Percentiles rank a stretch among this genome's conserved stretches.
Conservation (phyloP, 2,888 invertebrate species). For the Tenthredo mesomela region DNA sequence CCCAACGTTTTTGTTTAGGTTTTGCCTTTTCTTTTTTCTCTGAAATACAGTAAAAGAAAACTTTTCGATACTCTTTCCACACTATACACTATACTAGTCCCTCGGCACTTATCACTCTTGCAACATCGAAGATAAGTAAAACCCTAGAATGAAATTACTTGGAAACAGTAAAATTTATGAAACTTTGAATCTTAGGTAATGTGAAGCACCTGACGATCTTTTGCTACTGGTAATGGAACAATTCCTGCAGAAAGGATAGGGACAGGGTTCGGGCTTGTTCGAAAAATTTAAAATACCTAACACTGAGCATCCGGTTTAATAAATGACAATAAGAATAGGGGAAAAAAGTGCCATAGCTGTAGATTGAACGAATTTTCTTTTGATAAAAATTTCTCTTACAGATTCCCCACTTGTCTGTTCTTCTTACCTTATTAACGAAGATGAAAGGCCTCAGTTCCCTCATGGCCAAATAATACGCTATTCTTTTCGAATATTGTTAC, state of each 20-base stretch:
- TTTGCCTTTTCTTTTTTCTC: not conserved
- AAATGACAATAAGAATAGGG: not conserved
- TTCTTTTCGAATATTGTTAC: slow-evolving; percentile 4
- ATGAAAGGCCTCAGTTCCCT: slow-evolving; percentile 27
- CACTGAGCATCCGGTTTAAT: slow-evolving; percentile 2
- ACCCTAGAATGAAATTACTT: not conserved
- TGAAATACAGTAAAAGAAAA: slow-evolving; percentile 2
- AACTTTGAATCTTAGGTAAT: not conserved
- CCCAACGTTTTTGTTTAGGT: slow-evolving; percentile 11
- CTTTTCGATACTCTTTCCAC: slow-evolving; percentile 1
- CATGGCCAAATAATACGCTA: not conserved
- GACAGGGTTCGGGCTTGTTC: not conserved
- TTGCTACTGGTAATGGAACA: not conserved
- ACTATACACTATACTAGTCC: too few relatives aligned
- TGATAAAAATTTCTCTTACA: not conserved
- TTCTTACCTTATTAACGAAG: slow-evolving; percentile 26
- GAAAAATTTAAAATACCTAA: not conserved
- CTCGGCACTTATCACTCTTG: not conserved
- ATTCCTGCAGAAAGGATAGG: not conserved
- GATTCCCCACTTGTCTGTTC: not conserved
- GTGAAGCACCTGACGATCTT: not conserved
- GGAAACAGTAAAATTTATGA: not conserved
- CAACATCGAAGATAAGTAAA: not conserved
- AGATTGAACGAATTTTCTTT: slow-evolving; percentile 3
- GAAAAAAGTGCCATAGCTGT: not conserved